phyloP scores from a whole-genome alignment of 92 coral and sea anemone genomes.

The Phymanthus crucifer region DNA sequence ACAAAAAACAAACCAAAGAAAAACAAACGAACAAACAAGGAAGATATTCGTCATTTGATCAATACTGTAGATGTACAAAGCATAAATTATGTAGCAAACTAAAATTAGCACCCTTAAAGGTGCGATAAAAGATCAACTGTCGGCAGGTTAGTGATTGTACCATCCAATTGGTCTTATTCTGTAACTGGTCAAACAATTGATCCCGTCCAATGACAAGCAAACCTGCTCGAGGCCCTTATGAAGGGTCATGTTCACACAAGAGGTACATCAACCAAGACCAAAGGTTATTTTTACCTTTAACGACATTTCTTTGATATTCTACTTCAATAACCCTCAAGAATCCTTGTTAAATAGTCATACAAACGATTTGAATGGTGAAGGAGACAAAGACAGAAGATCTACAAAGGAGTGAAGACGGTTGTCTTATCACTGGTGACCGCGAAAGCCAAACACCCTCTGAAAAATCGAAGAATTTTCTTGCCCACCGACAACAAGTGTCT shows the following conservation, averaged over 20 bases:
- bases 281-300: not conserved
- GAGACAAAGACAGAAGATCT: not conserved
- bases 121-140: not conserved
- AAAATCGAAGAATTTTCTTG: not conserved
- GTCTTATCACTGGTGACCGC: not conserved
- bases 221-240: not conserved
- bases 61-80: no score
- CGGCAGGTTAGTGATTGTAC: not conserved
- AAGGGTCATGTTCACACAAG: not conserved
- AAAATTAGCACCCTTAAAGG: no score
- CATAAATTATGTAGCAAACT: no score
- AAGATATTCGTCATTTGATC: no score
- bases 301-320: not conserved
- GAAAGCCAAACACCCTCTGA: not conserved
- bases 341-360: not conserved
- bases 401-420: not conserved
- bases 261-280: not conserved
- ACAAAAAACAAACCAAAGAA: no score
- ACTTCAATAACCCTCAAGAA: not conserved
- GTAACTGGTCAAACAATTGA: not conserved
- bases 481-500: not conserved
- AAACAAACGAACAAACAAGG: no score
- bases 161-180: not conserved
- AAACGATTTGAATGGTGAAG: not conserved
- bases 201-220: not conserved